Percentiles rank a stretch among this genome's conserved stretches.
phyloP scores from a whole-genome alignment of 2,113 vertebrate species.

The Trinectes maculatus region DNA sequence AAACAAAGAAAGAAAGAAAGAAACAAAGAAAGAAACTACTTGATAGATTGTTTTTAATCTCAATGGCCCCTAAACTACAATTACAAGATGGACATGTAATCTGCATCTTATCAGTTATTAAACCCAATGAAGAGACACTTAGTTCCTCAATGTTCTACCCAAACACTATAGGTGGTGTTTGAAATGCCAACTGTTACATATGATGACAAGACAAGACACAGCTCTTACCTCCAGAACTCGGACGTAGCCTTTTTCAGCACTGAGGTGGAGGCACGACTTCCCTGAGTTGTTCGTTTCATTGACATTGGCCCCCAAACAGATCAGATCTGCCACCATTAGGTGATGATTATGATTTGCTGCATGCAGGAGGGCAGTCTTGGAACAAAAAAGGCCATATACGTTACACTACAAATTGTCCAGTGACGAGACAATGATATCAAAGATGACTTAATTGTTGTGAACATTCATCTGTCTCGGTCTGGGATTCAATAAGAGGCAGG shows the following conservation, averaged over 20 bases:
- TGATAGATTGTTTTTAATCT: too few relatives aligned
- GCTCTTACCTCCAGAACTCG: conserved; percentile 82
- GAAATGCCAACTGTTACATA: not conserved
- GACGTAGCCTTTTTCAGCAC: conserved; percentile 85
- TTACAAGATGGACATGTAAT: too few relatives aligned
- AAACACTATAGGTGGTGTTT: not conserved
- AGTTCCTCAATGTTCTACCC: not conserved
- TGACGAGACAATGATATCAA: not conserved
- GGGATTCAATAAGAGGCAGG: too few relatives aligned
- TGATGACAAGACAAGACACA: not conserved
- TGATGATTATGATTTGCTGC: conserved; percentile 88
- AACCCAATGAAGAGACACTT: not conserved
- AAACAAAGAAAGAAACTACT: too few relatives aligned
- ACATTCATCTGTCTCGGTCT: too few relatives aligned
- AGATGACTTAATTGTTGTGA: too few relatives aligned
- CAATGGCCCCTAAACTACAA: too few relatives aligned
- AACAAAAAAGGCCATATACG: not conserved
- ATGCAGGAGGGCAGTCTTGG: conserved; percentile 86
- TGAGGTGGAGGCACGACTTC: conserved; percentile 86
- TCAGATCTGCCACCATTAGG: conserved; percentile 85
- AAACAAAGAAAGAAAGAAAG: too few relatives aligned
- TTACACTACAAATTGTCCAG: not conserved
- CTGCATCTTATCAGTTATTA: not conserved
- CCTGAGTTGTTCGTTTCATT: conserved; percentile 78
- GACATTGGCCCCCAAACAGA: conserved; percentile 82